Percentiles rank a stretch among this genome's conserved stretches.
phyloP scores from a whole-genome alignment of 2,797 vertebrate species.

The Ispidina lecontei region DNA sequence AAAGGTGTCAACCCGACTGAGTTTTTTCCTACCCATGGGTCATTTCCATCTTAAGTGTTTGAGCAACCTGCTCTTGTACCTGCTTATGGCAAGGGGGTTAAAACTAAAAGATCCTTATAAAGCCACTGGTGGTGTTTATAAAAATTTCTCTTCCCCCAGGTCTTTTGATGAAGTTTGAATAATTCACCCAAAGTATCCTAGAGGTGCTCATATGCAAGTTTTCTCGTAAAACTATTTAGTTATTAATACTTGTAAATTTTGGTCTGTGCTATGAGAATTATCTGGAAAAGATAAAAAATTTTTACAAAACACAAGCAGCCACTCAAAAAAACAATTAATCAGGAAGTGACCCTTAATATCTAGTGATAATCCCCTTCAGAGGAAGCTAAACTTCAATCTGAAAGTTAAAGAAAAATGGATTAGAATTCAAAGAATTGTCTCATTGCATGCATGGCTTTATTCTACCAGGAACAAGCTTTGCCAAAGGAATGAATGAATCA shows the following conservation, averaged over 20 bases:
- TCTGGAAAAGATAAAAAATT: not conserved
- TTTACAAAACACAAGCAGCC: not conserved
- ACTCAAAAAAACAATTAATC: not conserved
- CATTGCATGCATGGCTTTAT: not conserved
- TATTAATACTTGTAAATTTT: not conserved
- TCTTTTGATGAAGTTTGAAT: not conserved
- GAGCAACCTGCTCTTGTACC: no score
- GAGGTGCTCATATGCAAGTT: not conserved
- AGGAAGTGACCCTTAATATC: slow-evolving; percentile 22
- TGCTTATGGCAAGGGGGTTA: no score
- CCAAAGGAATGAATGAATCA: slow-evolving; percentile 43
- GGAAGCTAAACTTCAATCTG: not conserved
- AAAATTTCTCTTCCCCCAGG: not conserved
- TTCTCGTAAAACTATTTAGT: not conserved
- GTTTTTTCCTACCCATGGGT: not conserved
- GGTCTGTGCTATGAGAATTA: not conserved
- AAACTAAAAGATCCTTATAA: no score
- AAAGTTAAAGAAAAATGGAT: slow-evolving; percentile 19
- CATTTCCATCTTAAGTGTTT: not conserved
- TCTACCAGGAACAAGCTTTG: slow-evolving; percentile 45
- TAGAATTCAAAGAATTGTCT: slow-evolving; percentile 42
- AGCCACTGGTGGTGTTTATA: not conserved
- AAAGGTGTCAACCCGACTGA: not conserved
- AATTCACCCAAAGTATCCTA: not conserved
- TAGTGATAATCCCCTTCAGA: not conserved